These are phyloP conservation scores for Epinotia ramella DNA, from an alignment of 2,888 invertebrate species.

Conservation along the genomic window DNA sequence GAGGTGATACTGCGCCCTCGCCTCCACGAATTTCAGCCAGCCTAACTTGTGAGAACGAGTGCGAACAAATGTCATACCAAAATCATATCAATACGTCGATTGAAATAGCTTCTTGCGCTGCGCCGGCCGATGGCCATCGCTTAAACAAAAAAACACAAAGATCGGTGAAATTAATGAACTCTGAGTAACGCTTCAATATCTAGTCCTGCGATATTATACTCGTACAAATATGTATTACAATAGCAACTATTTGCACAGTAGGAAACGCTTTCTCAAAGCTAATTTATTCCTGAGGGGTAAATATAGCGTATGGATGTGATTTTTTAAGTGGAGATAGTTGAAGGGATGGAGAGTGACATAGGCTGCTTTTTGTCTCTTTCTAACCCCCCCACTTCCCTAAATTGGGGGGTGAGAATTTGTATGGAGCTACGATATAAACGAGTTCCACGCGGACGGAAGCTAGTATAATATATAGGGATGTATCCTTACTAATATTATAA, in stretches of 20 bases:
- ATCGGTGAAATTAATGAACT: constrained; percentile 13
- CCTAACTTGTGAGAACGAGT: background rate
- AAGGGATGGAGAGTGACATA: too few species aligned
- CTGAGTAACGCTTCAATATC: constrained; percentile 12
- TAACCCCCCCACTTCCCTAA: too few species aligned
- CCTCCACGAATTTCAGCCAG: background rate
- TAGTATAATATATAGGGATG: too few species aligned
- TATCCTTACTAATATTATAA: too few species aligned
- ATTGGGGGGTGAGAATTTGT: too few species aligned
- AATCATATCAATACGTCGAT: background rate
- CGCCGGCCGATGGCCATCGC: background rate
- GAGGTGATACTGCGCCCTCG: background rate
- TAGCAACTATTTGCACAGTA: constrained; percentile 1
- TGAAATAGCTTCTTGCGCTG: background rate
- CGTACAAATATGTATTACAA: too few species aligned
- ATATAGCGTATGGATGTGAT: too few species aligned
- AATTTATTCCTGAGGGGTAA: background rate
- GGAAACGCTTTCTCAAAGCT: background rate
- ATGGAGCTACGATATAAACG: too few species aligned
- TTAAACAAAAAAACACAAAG: constrained; percentile 6
- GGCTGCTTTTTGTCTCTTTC: too few species aligned
- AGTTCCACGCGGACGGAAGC: too few species aligned
- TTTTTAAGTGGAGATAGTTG: too few species aligned
- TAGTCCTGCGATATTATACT: background rate
- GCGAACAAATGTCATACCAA: background rate